These are phyloP conservation scores for Carassius gibelio DNA, from an alignment of 2,113 vertebrate species.

Conservation along the genomic window DNA sequence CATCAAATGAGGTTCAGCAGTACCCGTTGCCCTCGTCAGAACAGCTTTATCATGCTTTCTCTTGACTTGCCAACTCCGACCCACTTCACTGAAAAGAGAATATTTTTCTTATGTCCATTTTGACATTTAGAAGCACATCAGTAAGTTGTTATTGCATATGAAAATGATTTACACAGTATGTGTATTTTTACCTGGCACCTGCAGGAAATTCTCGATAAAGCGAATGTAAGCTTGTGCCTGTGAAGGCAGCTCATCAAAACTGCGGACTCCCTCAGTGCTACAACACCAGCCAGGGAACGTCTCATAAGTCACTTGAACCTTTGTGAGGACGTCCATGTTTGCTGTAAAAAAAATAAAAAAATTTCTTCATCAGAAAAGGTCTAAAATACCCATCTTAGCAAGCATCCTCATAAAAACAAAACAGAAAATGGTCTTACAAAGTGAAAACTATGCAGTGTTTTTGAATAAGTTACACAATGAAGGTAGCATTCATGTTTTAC, in stretches of 20 bases:
- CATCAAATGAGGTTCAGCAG: slow-evolving; percentile 9
- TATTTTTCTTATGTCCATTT: too few relatives aligned
- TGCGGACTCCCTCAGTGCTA: slow-evolving; percentile 74
- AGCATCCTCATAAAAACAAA: too few relatives aligned
- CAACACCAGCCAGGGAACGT: slow-evolving; percentile 77
- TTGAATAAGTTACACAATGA: too few relatives aligned
- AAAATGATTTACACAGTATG: too few relatives aligned
- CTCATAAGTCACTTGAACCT: slow-evolving; percentile 75
- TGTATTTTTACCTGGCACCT: slow-evolving; percentile 73
- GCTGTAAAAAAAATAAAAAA: slow-evolving; percentile 60
- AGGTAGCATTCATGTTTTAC: too few relatives aligned
- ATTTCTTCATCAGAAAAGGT: too few relatives aligned
- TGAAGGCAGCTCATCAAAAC: slow-evolving; percentile 71
- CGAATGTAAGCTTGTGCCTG: slow-evolving; percentile 75
- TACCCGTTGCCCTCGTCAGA: slow-evolving; percentile 58
- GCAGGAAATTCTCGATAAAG: slow-evolving; percentile 79
- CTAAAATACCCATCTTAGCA: too few relatives aligned
- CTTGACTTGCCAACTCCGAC: slow-evolving; percentile 80
- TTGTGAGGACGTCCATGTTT: slow-evolving; percentile 79
- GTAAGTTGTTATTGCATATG: too few relatives aligned
- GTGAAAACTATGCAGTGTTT: too few relatives aligned
- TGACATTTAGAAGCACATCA: not conserved
- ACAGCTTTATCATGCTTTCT: slow-evolving; percentile 79
- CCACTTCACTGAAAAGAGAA: slow-evolving; percentile 78
- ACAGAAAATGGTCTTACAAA: too few relatives aligned